phyloP scores from a whole-genome alignment of 2,888 invertebrate genomes.

The Dynastes hyllus region DNA sequence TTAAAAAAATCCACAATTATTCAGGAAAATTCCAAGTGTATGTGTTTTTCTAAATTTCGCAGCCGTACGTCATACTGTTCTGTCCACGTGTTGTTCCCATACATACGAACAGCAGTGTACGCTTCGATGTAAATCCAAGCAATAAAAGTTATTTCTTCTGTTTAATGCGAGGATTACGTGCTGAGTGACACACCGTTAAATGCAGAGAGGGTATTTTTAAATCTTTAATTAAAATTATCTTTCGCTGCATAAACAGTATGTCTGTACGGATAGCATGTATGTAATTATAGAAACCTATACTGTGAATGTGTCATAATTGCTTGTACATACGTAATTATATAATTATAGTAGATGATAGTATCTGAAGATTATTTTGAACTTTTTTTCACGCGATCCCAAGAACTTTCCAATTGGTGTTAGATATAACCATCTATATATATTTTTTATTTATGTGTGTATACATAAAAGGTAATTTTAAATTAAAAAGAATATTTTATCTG shows the following conservation, averaged over 20 bases:
- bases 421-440: not conserved
- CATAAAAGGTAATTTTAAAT: no score
- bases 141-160: conserved; percentile 22
- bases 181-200: conserved; percentile 42
- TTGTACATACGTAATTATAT: conserved; percentile 39
- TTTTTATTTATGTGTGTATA: no score
- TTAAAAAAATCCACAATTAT: no score
- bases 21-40: no score
- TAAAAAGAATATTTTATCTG: no score
- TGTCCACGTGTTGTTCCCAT: no score
- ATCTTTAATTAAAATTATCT: conserved; percentile 43
- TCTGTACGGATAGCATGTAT: conserved; percentile 10
- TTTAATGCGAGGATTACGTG: conserved; percentile 43
- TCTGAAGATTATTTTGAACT: conserved; percentile 31
- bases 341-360: conserved; percentile 30
- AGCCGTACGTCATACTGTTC: no score
- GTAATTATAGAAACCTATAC: conserved; percentile 44
- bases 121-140: not conserved
- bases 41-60: no score
- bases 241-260: conserved; percentile 32
- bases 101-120: not conserved
- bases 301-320: conserved; percentile 39
- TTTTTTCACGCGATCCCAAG: conserved; percentile 9
- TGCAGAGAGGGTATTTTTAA: conserved; percentile 30
- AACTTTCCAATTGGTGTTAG: conserved; percentile 16